Evolutionary conservation across 2,888 invertebrate genomes (phyloP), one percentile per base, ranked within the genome.

Genomic region (Drosophila merina): DNA sequence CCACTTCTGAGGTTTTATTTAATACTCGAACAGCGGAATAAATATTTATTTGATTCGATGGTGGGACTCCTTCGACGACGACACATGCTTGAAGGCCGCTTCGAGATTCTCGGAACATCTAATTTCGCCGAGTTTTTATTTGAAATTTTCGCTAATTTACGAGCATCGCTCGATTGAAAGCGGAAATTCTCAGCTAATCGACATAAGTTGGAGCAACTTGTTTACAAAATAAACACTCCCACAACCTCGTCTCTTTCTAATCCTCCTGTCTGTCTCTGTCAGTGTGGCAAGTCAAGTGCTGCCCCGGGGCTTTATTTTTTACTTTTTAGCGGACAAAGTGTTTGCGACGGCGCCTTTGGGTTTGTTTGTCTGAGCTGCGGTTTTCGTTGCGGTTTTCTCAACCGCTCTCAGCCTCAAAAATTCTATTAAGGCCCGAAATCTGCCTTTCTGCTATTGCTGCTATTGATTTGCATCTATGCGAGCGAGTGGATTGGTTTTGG

Each of bases 381-480:
- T 83, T 79, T 50, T 50, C 50, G 51, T 70, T 66, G 55, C 57
- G 54, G 52, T 50, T 78, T 56, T 51, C 52, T 30, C 52, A 44
- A 30, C 56, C 76, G 68, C 20, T 20, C 20, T 20, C 20, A 20
- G 20, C 62, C 60, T 69, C 68, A 72, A 75, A 78, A 78, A 83
- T 81, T 80, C 81, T 81, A 72, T 74, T 82, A 76, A 77, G 74
- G 64, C 76, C 74, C 50, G 57, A 79, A 79, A 74, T 74, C 62
- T 68, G 25, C 25, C 25, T 20, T 14, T 44, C 10, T 25, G 20
- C 20, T 20, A 20, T 20, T 20, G 20, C 20, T 44, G 73, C 69
- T 84, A 82, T 82, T 82, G 82, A 82, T 82, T 82, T 84, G 84
- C 82, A 82, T 82, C 82, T 81, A 80, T 78, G 67, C 62, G 62